These are phyloP conservation scores for Drosophila kohkoa DNA, from an alignment of 1,140 invertebrate species.

Conservation along the genomic window DNA sequence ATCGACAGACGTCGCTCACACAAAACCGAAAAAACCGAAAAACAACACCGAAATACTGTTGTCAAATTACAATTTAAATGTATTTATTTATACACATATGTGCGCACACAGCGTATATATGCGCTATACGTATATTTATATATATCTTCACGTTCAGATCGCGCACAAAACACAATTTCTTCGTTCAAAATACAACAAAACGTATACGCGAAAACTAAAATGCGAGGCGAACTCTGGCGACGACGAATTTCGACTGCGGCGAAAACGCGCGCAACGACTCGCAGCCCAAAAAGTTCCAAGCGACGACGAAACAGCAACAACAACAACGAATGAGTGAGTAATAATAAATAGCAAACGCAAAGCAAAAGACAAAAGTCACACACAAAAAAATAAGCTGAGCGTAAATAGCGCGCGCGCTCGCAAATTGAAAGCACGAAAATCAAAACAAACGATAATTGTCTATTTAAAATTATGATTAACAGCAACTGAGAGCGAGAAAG, in stretches of 20 bases:
- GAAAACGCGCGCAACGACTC: slow-evolving; percentile 59
- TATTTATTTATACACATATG: slow-evolving; percentile 43
- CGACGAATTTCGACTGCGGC: slow-evolving; percentile 79
- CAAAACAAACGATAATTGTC: slow-evolving; percentile 83
- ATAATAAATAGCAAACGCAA: slow-evolving; percentile 36
- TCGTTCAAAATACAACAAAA: slow-evolving; percentile 54
- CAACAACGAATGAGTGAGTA: slow-evolving; percentile 53
- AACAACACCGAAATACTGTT: slow-evolving; percentile 37
- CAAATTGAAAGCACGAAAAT: slow-evolving; percentile 78
- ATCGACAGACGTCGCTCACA: slow-evolving; percentile 50
- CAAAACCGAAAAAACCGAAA: slow-evolving; percentile 6
- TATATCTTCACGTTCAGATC: slow-evolving; percentile 54
- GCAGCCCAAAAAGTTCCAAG: slow-evolving; percentile 59
- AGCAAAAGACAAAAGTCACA: slow-evolving; percentile 31
- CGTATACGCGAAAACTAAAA: slow-evolving; percentile 62
- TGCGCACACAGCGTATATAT: background rate
- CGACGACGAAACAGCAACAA: slow-evolving; percentile 32
- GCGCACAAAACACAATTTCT: slow-evolving; percentile 48
- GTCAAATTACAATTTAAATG: slow-evolving; percentile 53
- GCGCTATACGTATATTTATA: background rate
- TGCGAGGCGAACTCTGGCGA: slow-evolving; percentile 63
- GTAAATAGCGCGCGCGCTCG: slow-evolving; percentile 69
- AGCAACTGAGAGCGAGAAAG: slow-evolving; percentile 35
- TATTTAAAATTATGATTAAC: slow-evolving; percentile 84
- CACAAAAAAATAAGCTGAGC: slow-evolving; percentile 54